Conservation (phyloP, 2,113 vertebrate genomes). For the Stegostoma tigrinum region DNA sequence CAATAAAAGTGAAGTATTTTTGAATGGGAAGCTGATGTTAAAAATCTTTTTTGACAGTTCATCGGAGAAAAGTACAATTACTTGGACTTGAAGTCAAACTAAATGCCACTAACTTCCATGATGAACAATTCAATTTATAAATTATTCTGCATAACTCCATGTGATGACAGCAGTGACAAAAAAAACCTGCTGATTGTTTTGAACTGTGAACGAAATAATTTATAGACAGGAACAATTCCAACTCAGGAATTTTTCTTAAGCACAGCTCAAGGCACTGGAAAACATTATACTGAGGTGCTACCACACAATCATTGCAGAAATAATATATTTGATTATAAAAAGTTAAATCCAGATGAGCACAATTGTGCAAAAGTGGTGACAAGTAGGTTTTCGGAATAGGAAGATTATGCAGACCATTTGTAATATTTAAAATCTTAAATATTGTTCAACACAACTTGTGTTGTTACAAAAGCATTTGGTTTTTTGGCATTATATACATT, state of each 20-base stretch:
- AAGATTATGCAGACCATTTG: background rate
- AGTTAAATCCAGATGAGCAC: background rate
- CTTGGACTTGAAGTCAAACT: background rate
- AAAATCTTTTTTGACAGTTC: background rate
- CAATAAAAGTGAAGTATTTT: background rate
- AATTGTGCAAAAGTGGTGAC: background rate
- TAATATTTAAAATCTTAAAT: background rate
- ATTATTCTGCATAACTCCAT: background rate
- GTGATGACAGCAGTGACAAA: background rate
- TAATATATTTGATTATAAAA: background rate
- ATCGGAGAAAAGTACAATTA: background rate
- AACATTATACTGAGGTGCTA: background rate
- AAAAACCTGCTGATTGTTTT: background rate
- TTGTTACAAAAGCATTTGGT: background rate
- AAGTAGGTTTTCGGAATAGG: background rate
- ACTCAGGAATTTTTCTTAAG: background rate
- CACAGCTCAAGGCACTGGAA: background rate
- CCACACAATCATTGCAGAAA: background rate
- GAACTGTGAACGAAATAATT: background rate
- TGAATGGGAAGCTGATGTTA: background rate
- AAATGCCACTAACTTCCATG: background rate
- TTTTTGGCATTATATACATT: background rate
- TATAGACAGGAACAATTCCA: background rate
- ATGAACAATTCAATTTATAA: background rate
- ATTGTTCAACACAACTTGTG: background rate